These are phyloP conservation scores for Eupleurogrammus muticus DNA, from an alignment of 2,797 vertebrate genomes.

Conservation along the genomic window DNA sequence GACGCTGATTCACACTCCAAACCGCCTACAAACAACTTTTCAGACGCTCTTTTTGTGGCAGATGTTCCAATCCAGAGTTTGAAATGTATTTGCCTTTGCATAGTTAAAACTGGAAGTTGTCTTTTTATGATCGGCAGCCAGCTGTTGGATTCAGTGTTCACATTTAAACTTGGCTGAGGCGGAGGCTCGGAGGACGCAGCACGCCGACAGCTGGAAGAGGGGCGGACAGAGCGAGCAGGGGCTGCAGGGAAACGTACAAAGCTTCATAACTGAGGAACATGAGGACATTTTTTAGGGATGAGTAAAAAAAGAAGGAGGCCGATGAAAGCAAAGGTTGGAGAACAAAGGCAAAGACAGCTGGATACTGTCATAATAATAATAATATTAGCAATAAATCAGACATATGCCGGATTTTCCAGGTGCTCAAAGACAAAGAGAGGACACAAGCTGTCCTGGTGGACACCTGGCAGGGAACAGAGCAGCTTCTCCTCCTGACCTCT, in stretches of 20 bases:
- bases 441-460: constrained; percentile 26
- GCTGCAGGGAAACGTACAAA: not conserved
- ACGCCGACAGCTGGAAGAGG: constrained; percentile 2
- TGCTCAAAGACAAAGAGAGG: constrained; percentile 1
- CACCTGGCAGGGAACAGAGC: constrained; percentile 37
- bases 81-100: constrained; percentile 4
- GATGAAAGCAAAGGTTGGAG: not conserved
- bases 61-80: not conserved
- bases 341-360: not conserved
- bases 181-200: not conserved
- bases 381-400: too few species aligned
- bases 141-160: not conserved
- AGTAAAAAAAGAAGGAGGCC: not conserved
- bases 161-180: not conserved
- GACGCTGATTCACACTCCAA: too few species aligned
- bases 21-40: not conserved
- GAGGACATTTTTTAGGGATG: not conserved
- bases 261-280: not conserved
- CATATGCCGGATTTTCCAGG: too few species aligned
- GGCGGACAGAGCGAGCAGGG: not conserved
- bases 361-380: not conserved
- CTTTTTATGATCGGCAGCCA: not conserved
- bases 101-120: not conserved
- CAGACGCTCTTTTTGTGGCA: not conserved
- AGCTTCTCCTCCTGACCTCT: constrained; percentile 40